Base-by-base conservation (phyloP, 2,113 vertebrate genomes). In the Alexandromys fortis region DNA sequence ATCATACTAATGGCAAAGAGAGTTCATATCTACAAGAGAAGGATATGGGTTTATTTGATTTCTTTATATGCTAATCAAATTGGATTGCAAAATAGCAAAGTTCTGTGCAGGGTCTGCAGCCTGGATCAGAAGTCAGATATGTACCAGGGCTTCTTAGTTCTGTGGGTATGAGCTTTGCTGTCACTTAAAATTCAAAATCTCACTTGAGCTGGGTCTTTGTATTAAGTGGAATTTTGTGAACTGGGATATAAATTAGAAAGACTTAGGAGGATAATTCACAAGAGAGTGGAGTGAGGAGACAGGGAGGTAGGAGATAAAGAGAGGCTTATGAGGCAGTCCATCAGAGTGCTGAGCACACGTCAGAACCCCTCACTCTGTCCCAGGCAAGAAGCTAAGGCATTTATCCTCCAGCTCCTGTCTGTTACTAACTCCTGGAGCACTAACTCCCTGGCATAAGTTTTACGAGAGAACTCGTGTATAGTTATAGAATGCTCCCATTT, bases 151-250 rank as follows among this genome's bases (percentile, higher is more conserved):
- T 75, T 75, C 72, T 75, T 75, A 75, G 38, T 42, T 77, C 24
- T 77, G 12, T n/a, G 33, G 61, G 28, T 73, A 30, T 42, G 70
- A 70, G 52, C 90, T 79, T 83, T 72, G 77, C 42, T 73, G 0
- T 82, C 49, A 61, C 26, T 92, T 47, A 70, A 85, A 95, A 95
- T 70, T 89, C 70, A 92, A 76, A 76, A 95, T 5, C 33, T 7
- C 33, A 49, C 45, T 21, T 89, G 83, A 70, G 49, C 24, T 49
- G 30, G 3, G 5, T 5, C 17, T 93, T 86, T 85, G 38, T 61
- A 38, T 85, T 78, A 77, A 77, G 61, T 85, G 47, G 28, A 16
- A 42, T 88, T 67, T 24, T 65, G 28, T 79, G 42, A 75, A 61
- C 35, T 85, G 49, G 6, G 58, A 28, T 89, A 22, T 28, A 24